phyloP scores from a whole-genome alignment of 2,888 invertebrate genomes.

The Oscheius sp. region DNA sequence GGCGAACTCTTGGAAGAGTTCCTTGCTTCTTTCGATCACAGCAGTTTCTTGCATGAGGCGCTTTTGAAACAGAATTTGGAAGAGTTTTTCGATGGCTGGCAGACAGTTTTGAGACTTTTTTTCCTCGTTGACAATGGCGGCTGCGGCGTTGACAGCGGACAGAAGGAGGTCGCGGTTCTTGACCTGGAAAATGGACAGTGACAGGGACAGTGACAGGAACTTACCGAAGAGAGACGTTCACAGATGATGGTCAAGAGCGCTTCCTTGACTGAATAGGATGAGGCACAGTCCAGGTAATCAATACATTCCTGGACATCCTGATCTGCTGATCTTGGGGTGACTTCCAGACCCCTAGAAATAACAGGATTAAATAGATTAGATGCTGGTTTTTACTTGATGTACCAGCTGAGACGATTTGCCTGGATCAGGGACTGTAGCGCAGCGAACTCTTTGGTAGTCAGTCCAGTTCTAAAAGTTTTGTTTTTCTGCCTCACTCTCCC shows the following conservation, averaged over 20 bases:
- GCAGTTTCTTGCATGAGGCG: not conserved
- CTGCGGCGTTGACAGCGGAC: slow-evolving; percentile 23
- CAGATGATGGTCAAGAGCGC: slow-evolving; percentile 35
- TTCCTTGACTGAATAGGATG: slow-evolving; percentile 45
- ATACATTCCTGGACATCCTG: slow-evolving; percentile 17
- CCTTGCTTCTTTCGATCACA: slow-evolving; percentile 2
- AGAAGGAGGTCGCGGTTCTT: not conserved
- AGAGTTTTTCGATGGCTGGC: slow-evolving; percentile 48
- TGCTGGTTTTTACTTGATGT: slow-evolving; percentile 5
- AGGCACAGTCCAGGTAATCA: slow-evolving; percentile 40
- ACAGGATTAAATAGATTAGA: not conserved
- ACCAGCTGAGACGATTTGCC: not conserved
- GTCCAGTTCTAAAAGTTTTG: slow-evolving; percentile 12
- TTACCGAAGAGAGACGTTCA: slow-evolving; percentile 2
- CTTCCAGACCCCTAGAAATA: not conserved
- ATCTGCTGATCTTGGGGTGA: not conserved
- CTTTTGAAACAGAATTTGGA: slow-evolving; percentile 38
- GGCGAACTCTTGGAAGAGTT: slow-evolving; percentile 25
- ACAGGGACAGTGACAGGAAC: too few species aligned
- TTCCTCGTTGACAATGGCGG: slow-evolving; percentile 51
- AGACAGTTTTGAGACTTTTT: slow-evolving; percentile 56
- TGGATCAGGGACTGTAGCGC: slow-evolving; percentile 10
- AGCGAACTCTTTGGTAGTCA: slow-evolving; percentile 19
- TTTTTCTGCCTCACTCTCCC: not conserved
- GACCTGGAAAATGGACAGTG: not conserved